phyloP scores from a whole-genome alignment of 2,113 vertebrate species.

The Cranoglanis bouderius region DNA sequence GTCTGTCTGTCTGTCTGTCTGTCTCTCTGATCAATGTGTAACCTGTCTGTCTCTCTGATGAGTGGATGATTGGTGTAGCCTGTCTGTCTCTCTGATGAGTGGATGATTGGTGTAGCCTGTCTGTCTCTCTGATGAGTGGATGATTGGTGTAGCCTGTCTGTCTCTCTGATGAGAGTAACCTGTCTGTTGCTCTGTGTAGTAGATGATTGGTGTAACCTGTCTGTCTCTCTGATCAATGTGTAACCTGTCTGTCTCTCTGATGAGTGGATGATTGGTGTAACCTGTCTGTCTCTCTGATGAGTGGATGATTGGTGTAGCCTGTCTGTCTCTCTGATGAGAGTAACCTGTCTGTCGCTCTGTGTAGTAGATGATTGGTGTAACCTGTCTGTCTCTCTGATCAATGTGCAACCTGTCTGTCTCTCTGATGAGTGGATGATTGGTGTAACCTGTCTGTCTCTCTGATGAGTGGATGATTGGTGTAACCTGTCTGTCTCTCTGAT shows the following conservation, averaged over 20 bases:
- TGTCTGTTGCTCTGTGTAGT: not conserved
- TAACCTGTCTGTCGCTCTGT: not conserved
- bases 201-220: not conserved
- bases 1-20: conserved; percentile 2
- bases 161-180: not conserved
- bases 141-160: not conserved
- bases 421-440: not conserved
- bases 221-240: not conserved
- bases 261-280: not conserved
- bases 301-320: too few species aligned
- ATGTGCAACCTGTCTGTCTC: not conserved
- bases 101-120: not conserved
- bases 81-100: not conserved
- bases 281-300: not conserved
- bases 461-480: not conserved
- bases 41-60: not conserved
- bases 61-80: too few species aligned
- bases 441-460: not conserved
- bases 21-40: not conserved
- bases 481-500: not conserved
- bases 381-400: not conserved
- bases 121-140: not conserved
- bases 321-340: not conserved
- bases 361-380: not conserved
- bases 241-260: not conserved